A percentile compares a stretch with the other conserved stretches of the same genome.
Conservation (phyloP, 2,113 vertebrate genomes). For the Neogale vison region DNA sequence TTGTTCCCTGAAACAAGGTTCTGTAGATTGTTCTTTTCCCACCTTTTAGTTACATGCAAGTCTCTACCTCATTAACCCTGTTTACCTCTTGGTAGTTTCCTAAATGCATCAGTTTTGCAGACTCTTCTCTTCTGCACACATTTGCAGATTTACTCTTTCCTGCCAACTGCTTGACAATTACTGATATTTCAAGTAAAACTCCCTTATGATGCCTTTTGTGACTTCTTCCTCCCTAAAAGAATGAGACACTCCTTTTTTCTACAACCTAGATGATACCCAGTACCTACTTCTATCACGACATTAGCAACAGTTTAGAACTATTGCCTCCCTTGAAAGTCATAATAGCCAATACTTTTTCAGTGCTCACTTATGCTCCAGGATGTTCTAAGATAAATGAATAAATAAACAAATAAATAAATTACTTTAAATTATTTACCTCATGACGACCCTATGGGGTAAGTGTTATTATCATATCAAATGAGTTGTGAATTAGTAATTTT, state of each 20-base stretch:
- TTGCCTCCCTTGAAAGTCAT: neutral
- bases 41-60: no score
- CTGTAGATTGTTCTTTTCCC: no score
- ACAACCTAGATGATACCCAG: neutral
- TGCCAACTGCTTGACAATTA: neutral
- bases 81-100: no score
- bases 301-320: neutral
- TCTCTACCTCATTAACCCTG: no score
- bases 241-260: conserved; percentile 10
- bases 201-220: neutral
- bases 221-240: neutral
- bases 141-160: no score
- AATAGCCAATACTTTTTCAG: neutral
- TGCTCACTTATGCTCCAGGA: neutral
- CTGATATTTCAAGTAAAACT: neutral
- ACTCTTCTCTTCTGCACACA: no score
- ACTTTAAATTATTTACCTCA: neutral
- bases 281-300: neutral
- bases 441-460: neutral
- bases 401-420: neutral
- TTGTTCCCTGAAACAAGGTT: no score
- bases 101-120: no score
- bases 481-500: neutral
- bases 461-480: neutral
- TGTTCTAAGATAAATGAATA: neutral